A percentile compares a stretch with the other conserved stretches of the same genome.
Evolutionary conservation across 2,888 invertebrate species (phyloP).

Genomic region (Syrphus vitripennis): DNA sequence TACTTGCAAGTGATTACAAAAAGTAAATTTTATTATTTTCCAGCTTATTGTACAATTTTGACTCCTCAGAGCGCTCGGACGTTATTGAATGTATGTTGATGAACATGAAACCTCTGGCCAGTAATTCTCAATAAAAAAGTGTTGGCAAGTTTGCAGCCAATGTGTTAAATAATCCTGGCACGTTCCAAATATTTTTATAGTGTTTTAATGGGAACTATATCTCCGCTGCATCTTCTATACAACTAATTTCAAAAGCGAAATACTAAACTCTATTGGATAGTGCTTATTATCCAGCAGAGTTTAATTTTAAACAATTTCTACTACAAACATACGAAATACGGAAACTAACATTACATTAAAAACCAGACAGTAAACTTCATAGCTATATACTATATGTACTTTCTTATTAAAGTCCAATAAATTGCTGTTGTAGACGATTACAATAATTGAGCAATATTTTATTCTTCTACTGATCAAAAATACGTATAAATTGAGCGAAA

Average conservation of each 20-base stretch:
- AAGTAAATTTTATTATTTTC: no score
- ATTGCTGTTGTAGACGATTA: constrained; percentile 3
- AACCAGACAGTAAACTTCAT: constrained; percentile 3
- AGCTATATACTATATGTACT: neutral
- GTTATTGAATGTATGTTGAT: no score
- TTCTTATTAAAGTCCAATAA: neutral
- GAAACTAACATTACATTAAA: neutral
- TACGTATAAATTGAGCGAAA: constrained; percentile 10
- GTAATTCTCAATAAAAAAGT: no score
- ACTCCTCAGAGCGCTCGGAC: no score
- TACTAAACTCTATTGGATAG: neutral
- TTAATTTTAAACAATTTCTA: neutral
- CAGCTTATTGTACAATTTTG: no score
- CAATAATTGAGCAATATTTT: constrained; percentile 18
- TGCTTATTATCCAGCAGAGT: neutral
- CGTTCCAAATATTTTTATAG: no score
- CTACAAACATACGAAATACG: neutral
- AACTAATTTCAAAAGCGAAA: neutral
- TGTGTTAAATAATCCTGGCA: no score
- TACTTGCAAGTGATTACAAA: no score
- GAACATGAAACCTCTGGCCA: no score
- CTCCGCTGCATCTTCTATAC: neutral
- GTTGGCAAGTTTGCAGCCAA: no score
- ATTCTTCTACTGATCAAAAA: neutral
- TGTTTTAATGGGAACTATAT: no score